A percentile compares a stretch with the other conserved stretches of the same genome.
Conservation (phyloP, 2,113 vertebrate genomes). For the Amazona guildingii region DNA sequence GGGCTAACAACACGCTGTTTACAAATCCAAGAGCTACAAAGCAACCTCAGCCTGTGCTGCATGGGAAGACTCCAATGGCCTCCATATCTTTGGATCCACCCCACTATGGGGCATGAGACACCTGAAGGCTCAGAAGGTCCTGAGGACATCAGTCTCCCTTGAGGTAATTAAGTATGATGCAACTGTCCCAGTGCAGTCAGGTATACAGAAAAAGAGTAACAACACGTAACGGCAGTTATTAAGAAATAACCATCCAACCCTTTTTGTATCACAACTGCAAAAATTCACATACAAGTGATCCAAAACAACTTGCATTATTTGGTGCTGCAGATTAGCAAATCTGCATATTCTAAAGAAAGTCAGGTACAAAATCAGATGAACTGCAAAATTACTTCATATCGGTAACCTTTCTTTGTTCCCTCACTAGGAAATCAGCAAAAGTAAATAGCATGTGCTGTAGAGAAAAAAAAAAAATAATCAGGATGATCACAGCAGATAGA, state of each 20-base stretch:
- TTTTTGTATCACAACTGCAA: neutral
- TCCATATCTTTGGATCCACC: neutral
- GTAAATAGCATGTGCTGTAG: neutral
- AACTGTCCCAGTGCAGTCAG: neutral
- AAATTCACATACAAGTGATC: neutral
- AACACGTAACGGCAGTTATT: neutral
- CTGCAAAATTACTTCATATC: neutral
- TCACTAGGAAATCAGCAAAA: neutral
- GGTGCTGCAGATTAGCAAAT: neutral
- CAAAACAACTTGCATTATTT: neutral
- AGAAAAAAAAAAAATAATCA: neutral
- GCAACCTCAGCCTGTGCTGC: neutral
- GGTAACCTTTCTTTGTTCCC: neutral
- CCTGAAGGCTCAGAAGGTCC: neutral
- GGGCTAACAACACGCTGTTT: neutral
- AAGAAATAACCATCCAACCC: neutral
- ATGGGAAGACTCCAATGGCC: neutral
- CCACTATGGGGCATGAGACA: fast-evolving
- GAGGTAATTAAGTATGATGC: neutral
- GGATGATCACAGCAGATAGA: neutral
- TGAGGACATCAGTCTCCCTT: neutral
- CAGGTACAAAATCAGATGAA: neutral
- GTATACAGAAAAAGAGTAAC: neutral
- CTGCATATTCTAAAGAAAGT: neutral
- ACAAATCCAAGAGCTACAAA: neutral